Evolutionary conservation across 2,888 invertebrate genomes (phyloP), one percentile per base, ranked within the genome.

Genomic region (Daptonema setosum): DNA sequence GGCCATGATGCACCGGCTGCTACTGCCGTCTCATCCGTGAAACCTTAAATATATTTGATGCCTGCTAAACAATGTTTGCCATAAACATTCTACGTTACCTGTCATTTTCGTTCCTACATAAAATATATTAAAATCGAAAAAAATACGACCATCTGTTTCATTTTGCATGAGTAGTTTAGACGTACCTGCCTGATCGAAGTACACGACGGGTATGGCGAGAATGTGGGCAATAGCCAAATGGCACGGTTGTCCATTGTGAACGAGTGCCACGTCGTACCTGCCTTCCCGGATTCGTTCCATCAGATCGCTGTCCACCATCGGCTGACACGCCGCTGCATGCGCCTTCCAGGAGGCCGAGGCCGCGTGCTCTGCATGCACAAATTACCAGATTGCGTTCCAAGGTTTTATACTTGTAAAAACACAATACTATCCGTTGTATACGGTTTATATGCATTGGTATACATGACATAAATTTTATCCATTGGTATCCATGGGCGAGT

Each of bases 241-340:
- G 52, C 68, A 69, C 5, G 68, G 68, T 54, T 68, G 67, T 47
- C 68, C 67, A 14, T 63, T 58, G 56, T 68, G 67, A 2, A 66
- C 65, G 30, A 68, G 58, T 17, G 65, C 66, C 29, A 69, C 60
- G 50, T 68, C 68, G 45, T 68, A 53, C 8, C 63, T 60, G 48
- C 65, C 68, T 54, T 64, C 63, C 51, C 63, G 62, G 28, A 68
- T 35, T 5, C 63, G 60, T 47, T 66, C 66, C 62, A 68, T 63
- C 2, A 69, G 59, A 55, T 68, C 67, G 28, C 65, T 65, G 60
- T 68, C 66, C 22, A 68, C 56, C 52, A 68, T 62, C 63, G 66
- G 1, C 25, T 55, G 17, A 28, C 58, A 58, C 5, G 55, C 50
- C 24, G 52, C 11, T 8, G 22, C 47, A 29, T 52, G 26, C 24